Percentiles rank a stretch among this genome's conserved stretches.
Evolutionary conservation across 2,888 invertebrate genomes (phyloP).

Genomic region (Drosophila picticornis): DNA sequence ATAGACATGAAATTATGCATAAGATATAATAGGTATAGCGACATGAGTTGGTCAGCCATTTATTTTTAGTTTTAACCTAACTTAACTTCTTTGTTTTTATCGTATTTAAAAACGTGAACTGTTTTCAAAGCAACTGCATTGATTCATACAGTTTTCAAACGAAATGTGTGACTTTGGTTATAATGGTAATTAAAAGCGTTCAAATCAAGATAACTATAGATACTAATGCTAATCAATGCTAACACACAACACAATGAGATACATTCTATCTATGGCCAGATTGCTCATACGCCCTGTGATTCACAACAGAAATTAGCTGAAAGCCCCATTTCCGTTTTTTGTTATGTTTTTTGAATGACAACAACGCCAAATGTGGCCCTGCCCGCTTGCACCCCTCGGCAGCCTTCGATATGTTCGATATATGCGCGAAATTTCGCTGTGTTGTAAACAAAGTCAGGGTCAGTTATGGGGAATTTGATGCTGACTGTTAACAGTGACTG

Average conservation of each 20-base stretch:
- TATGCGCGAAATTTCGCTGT: slow-evolving; percentile 32
- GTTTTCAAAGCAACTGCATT: background rate
- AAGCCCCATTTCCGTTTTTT: slow-evolving; percentile 59
- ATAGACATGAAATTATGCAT: background rate
- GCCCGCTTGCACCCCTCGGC: background rate
- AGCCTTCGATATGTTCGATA: slow-evolving; percentile 17
- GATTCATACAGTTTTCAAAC: background rate
- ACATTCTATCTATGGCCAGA: slow-evolving; percentile 44
- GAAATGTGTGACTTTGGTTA: background rate
- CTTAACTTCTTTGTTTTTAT: background rate
- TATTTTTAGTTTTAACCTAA: background rate
- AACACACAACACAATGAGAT: slow-evolving; percentile 5
- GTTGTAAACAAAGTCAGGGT: slow-evolving; percentile 72
- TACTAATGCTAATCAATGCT: background rate
- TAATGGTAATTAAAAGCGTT: background rate
- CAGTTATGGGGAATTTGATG: slow-evolving; percentile 25
- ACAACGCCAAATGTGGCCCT: background rate
- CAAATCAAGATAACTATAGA: background rate
- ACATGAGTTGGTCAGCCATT: background rate
- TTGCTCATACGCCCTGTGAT: slow-evolving; percentile 66
- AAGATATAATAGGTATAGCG: background rate
- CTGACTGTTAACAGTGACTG: slow-evolving; percentile 15
- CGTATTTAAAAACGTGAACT: background rate
- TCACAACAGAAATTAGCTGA: slow-evolving; percentile 63
- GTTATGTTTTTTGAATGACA: slow-evolving; percentile 49